Percentiles rank a stretch among this genome's conserved stretches.
These are phyloP conservation scores for Eledone cirrhosa DNA, from an alignment of 2,888 invertebrate species.

Conservation along the genomic window DNA sequence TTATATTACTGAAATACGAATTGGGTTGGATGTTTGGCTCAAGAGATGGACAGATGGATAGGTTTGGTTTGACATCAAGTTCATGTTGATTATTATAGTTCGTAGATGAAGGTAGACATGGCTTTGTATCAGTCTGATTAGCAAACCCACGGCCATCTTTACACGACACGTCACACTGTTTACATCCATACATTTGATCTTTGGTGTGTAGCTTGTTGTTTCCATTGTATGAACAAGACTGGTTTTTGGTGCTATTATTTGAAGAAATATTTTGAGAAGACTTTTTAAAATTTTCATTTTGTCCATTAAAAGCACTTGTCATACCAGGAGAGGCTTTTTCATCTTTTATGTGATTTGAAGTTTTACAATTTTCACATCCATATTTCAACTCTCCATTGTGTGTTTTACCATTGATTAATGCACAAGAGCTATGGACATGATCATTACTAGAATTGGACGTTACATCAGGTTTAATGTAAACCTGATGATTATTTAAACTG, in stretches of 20 bases:
- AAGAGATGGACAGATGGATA: not conserved
- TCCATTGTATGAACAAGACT: slow-evolving; percentile 1
- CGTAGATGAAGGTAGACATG: not conserved
- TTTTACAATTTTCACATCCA: slow-evolving; percentile 22
- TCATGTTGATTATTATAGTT: slow-evolving; percentile 1
- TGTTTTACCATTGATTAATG: not conserved
- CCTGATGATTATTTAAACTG: not conserved
- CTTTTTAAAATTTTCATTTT: slow-evolving; percentile 16
- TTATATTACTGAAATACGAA: slow-evolving; percentile 9
- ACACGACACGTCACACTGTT: slow-evolving; percentile 5
- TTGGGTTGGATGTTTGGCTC: slow-evolving; percentile 17
- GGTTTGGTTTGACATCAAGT: slow-evolving; percentile 18
- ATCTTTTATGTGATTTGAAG: not conserved
- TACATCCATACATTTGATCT: slow-evolving; percentile 17
- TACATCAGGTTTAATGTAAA: slow-evolving; percentile 3
- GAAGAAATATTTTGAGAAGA: not conserved
- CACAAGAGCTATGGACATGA: not conserved
- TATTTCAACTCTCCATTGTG: not conserved
- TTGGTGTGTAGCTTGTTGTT: not conserved
- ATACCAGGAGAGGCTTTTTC: not conserved
- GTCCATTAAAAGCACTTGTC: not conserved
- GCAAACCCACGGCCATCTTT: not conserved
- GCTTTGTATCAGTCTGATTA: not conserved
- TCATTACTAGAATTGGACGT: not conserved
- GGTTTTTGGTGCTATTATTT: not conserved